phyloP scores from a whole-genome alignment of 2,113 vertebrate species.

The Dipodomys merriami region DNA sequence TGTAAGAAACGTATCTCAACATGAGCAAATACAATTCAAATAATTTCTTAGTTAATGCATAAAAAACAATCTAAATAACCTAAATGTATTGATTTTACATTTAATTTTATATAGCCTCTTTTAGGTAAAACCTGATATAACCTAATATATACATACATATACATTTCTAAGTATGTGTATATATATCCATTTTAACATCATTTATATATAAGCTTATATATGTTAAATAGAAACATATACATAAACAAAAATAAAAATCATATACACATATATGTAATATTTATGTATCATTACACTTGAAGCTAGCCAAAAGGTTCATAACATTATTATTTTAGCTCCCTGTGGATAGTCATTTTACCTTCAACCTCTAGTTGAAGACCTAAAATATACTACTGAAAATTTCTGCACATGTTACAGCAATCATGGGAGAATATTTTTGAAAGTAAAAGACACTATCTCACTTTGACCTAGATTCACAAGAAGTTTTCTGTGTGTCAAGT shows the following conservation, averaged over 20 bases:
- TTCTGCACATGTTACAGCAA: not conserved
- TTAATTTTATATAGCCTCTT: not conserved
- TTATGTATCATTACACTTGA: not conserved
- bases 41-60: constrained; percentile 53
- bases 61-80: constrained; percentile 51
- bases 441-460: not conserved
- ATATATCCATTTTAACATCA: not conserved
- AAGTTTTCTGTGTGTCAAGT: not conserved
- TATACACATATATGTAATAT: not conserved
- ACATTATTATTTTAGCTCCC: too few relatives aligned
- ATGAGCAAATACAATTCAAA: constrained; percentile 64
- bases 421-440: not conserved
- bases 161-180: not conserved
- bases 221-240: not conserved
- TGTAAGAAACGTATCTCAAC: constrained; percentile 62
- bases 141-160: not conserved
- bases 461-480: constrained; percentile 38
- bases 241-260: not conserved
- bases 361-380: constrained; percentile 1
- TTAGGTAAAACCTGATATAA: not conserved
- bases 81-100: not conserved
- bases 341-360: not conserved
- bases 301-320: too few relatives aligned
- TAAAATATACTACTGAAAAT: not conserved
- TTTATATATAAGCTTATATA: not conserved